Base-by-base conservation (phyloP, 2,797 vertebrate genomes). In the Aplochiton taeniatus region DNA sequence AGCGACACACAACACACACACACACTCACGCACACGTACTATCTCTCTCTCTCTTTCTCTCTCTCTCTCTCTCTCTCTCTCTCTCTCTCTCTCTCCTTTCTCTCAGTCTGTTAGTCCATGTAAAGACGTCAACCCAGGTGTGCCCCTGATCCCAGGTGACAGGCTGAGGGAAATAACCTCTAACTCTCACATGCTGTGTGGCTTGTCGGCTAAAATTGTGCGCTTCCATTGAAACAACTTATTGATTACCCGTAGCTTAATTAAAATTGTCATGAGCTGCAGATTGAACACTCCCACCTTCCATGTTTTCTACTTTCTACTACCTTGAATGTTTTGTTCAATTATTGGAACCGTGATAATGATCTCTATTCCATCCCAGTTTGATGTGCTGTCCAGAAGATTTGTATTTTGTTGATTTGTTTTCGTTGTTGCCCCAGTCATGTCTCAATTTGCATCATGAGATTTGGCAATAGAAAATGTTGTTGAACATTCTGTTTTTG, bases 61-160 rank as follows among this genome's bases (percentile, higher is more conserved):
- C 31, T 31, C 31, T 31, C 31, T 31, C n/a, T n/a, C n/a, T n/a
- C n/a, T n/a, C n/a, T n/a, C 66, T 68, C 63, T 83, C 87, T 86
- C 85, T 89, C 79, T 82, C 61, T 70, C 69, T 73, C 73, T 55
- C 71, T 78, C 76, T 68, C 77, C 65, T 71, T 71, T 75, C 72
- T 78, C 68, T 9, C 58, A 14, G 20, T 73, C 79, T 75, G 74
- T 82, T 69, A 67, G 58, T 84, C 59, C 67, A 46, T 76, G 75
- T 66, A 65, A 71, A 58, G 74, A 67, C 72, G 69, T 56, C 70
- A 41, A 12, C 66, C 50, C 19, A 17, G 58, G 70, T 70, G 72
- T 68, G 70, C 66, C 71, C 75, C 83, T 55, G 51, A 67, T 74
- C 50, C 62, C 63, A 9, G 74, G 75, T 79, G 76, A 69, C 74